These are phyloP conservation scores for Ormyrus thymus DNA, from an alignment of 2,888 invertebrate genomes.

Conservation along the genomic window DNA sequence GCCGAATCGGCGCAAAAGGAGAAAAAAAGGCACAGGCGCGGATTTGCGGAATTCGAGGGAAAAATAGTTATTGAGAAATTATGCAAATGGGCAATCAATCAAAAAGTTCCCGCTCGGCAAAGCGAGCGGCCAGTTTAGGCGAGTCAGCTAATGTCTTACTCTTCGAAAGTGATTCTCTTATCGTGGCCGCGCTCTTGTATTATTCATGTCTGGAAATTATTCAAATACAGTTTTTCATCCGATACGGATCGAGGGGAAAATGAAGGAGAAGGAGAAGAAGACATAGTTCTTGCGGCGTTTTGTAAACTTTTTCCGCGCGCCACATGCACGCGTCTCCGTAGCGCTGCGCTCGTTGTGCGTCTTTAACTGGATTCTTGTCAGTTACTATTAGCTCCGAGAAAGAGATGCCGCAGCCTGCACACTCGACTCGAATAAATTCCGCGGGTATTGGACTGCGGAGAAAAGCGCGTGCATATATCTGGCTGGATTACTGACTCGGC, in stretches of 20 bases:
- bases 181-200: constrained; percentile 41
- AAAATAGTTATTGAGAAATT: constrained; percentile 47
- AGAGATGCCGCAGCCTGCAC: no score
- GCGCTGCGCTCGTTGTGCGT: no score
- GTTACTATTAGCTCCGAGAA: no score
- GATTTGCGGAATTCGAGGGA: constrained; percentile 16
- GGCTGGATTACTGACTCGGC: not conserved
- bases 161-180: constrained; percentile 50
- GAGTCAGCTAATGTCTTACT: constrained; percentile 45
- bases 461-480: not conserved
- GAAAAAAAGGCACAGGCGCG: not conserved
- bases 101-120: constrained; percentile 35
- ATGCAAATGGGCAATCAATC: constrained; percentile 51
- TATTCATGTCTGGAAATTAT: constrained; percentile 52
- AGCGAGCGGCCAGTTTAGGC: constrained; percentile 39
- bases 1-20: not conserved
- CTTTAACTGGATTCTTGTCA: not conserved
- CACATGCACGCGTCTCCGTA: not conserved
- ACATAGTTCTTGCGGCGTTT: constrained; percentile 4
- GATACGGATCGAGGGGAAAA: constrained; percentile 40
- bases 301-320: constrained; percentile 16
- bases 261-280: not conserved
- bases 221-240: constrained; percentile 50
- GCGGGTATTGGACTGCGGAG: not conserved
- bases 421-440: no score